These are phyloP conservation scores for Poecilia picta DNA, from an alignment of 2,797 vertebrate species.

Conservation along the genomic window DNA sequence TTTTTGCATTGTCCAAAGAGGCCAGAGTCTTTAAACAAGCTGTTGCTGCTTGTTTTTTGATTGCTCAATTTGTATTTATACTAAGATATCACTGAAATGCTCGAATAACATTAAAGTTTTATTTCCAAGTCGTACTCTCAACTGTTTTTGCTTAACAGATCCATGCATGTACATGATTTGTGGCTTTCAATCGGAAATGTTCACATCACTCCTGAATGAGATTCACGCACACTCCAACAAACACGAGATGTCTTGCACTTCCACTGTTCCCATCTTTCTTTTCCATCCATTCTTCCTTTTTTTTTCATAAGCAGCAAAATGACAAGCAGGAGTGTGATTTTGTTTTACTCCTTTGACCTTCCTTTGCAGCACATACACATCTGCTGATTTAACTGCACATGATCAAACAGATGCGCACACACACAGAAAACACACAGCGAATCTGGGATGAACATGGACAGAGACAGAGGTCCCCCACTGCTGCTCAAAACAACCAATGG, in stretches of 20 bases:
- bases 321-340: slow-evolving; percentile 22
- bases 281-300: slow-evolving; percentile 3
- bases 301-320: slow-evolving; percentile 9
- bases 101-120: not conserved
- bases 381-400: slow-evolving; percentile 42
- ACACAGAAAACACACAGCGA: not conserved
- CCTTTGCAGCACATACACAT: slow-evolving; percentile 44
- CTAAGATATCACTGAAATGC: not conserved
- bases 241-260: not conserved
- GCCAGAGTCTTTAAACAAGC: too few relatives aligned
- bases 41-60: not conserved
- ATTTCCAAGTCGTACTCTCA: not conserved
- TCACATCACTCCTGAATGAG: not conserved
- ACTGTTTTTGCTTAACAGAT: not conserved
- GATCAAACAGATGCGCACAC: slow-evolving; percentile 2
- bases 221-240: not conserved
- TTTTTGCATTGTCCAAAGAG: too few relatives aligned
- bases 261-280: not conserved
- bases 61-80: not conserved
- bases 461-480: slow-evolving; percentile 67
- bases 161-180: not conserved
- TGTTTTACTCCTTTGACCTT: slow-evolving; percentile 55
- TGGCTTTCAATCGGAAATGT: not conserved
- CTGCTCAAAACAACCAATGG: slow-evolving; percentile 71
- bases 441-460: slow-evolving; percentile 51